phyloP scores from a whole-genome alignment of 2,797 vertebrate genomes.

The Pseudotriccus pelzelni region DNA sequence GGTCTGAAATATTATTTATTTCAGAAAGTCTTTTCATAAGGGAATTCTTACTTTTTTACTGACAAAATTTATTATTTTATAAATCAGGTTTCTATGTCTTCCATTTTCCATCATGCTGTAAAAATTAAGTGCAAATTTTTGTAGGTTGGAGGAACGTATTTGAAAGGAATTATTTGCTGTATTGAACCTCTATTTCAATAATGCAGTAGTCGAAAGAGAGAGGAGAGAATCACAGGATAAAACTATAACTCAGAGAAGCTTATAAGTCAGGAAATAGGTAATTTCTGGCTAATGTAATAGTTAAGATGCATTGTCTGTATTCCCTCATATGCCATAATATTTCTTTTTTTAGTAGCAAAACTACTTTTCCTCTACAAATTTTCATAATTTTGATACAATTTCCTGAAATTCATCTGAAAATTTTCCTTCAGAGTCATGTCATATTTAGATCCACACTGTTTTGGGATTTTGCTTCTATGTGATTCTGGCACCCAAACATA shows the following conservation, averaged over 20 bases:
- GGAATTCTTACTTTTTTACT: not conserved
- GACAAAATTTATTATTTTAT: not conserved
- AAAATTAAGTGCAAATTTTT: not conserved
- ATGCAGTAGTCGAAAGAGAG: not conserved
- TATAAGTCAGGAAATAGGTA: rapidly evolving
- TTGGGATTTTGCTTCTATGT: not conserved
- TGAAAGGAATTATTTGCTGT: not conserved
- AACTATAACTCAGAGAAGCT: not conserved
- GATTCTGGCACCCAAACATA: not conserved
- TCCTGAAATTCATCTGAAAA: not conserved
- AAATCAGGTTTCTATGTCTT: not conserved
- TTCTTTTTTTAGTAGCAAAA: not conserved
- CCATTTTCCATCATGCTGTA: rapidly evolving
- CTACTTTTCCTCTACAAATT: not conserved
- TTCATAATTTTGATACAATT: not conserved
- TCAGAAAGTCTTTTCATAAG: not conserved
- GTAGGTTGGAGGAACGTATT: not conserved
- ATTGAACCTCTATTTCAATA: not conserved
- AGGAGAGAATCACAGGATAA: not conserved
- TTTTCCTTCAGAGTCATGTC: not conserved
- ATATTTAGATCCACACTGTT: not conserved
- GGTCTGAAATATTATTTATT: not conserved
- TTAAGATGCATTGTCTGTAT: not conserved
- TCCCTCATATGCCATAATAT: not conserved
- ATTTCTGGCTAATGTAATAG: not conserved